A percentile compares a stretch with the other conserved stretches of the same genome.
phyloP scores from a whole-genome alignment of 2,797 vertebrate genomes.

The Paguma larvata region DNA sequence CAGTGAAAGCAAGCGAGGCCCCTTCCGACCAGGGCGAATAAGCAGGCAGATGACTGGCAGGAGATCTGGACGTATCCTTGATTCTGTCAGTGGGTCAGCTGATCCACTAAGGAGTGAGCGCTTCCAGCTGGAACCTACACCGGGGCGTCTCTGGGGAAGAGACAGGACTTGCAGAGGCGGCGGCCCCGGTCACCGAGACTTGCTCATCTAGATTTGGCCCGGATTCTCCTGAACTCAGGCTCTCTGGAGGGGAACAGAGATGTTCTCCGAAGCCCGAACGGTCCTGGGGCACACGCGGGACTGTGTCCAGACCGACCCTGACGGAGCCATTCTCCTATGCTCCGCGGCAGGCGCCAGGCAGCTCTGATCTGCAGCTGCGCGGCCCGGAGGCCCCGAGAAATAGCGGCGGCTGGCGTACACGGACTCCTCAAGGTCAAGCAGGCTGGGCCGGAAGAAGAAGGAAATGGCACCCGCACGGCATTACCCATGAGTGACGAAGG shows the following conservation, averaged over 20 bases:
- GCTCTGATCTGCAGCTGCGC: background rate
- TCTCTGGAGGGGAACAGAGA: background rate
- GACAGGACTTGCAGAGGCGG: background rate
- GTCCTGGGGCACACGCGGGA: rapidly evolving
- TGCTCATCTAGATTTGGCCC: background rate
- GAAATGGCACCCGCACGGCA: too few species aligned
- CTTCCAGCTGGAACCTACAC: background rate
- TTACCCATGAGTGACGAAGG: background rate
- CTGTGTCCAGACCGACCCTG: background rate
- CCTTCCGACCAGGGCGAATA: background rate
- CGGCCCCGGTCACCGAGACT: background rate
- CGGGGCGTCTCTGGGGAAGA: background rate
- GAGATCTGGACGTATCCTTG: background rate
- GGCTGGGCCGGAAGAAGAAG: background rate
- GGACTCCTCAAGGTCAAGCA: background rate
- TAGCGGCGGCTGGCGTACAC: background rate
- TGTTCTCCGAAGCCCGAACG: too few species aligned
- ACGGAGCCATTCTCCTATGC: rapidly evolving
- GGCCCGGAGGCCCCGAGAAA: background rate
- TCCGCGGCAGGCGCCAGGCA: rapidly evolving
- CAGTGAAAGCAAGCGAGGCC: background rate
- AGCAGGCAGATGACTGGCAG: background rate
- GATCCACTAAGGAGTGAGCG: background rate
- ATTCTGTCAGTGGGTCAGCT: background rate
- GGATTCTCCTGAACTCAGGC: background rate